phyloP scores from a whole-genome alignment of 2,113 vertebrate species.

The Elephantulus edwardii region DNA sequence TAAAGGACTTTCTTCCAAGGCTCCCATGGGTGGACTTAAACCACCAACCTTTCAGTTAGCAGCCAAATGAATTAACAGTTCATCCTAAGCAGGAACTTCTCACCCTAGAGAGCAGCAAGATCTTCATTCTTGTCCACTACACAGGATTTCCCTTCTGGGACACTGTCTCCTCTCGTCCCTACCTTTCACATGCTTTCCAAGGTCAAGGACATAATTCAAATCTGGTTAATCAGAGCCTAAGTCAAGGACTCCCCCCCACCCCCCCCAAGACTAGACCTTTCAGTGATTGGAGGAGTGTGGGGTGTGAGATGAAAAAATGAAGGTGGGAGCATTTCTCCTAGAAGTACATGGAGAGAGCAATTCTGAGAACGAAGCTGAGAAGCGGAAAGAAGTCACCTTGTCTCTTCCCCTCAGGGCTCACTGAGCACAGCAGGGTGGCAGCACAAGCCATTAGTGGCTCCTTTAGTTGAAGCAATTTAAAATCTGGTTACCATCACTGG shows the following conservation, averaged over 20 bases:
- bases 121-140: background rate
- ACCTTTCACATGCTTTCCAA: background rate
- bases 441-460: background rate
- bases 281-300: background rate
- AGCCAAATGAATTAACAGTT: background rate
- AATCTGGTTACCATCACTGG: background rate
- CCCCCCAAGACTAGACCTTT: background rate
- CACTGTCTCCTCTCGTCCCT: background rate
- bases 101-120: background rate
- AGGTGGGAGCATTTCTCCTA: background rate
- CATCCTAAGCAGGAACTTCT: background rate
- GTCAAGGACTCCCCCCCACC: background rate
- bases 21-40: background rate
- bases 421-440: rapidly evolving
- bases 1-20: background rate
- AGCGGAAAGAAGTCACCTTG: background rate
- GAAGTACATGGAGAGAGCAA: background rate
- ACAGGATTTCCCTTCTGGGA: background rate
- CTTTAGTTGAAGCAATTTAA: background rate
- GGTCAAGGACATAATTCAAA: background rate
- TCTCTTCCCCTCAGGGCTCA: background rate
- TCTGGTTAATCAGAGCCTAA: background rate
- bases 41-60: background rate
- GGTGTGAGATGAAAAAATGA: rapidly evolving
- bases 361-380: background rate